These are phyloP conservation scores for Pomatostomus ruficeps DNA, from an alignment of 2,113 vertebrate species.

Conservation along the genomic window DNA sequence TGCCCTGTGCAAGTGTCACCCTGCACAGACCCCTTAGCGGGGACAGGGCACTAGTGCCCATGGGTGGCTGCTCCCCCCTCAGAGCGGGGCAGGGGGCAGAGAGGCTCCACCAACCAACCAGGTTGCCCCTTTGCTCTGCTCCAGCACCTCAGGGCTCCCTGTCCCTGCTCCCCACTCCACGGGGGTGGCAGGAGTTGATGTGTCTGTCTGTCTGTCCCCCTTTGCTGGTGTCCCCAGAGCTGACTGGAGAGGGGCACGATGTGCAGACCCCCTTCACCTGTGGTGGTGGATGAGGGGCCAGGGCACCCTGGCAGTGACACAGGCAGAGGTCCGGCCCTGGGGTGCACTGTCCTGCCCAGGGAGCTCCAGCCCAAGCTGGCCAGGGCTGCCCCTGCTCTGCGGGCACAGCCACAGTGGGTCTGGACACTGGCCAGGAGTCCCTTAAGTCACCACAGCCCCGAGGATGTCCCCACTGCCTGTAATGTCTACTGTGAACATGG, in stretches of 20 bases:
- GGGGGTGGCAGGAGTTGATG: not conserved
- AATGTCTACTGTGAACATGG: conserved; percentile 42
- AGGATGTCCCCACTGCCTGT: not conserved
- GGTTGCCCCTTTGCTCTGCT: not conserved
- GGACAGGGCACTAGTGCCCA: fast-evolving
- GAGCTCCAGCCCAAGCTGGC: not conserved
- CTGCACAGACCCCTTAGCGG: fast-evolving
- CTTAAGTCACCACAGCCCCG: not conserved
- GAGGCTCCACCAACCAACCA: not conserved
- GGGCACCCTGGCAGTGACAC: fast-evolving
- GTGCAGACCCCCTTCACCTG: not conserved
- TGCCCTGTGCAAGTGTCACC: not conserved
- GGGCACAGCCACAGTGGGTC: not conserved
- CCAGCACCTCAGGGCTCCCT: not conserved
- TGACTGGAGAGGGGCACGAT: fast-evolving
- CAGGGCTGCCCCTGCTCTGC: not conserved
- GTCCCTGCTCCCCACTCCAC: not conserved
- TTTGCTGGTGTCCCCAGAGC: not conserved
- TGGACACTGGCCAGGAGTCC: not conserved
- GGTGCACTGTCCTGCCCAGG: not conserved
- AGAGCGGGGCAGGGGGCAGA: not conserved
- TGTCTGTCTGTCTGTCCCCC: not conserved
- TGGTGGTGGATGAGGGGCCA: fast-evolving
- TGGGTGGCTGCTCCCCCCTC: not conserved
- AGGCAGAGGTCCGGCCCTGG: not conserved